Evolutionary conservation across 2,888 invertebrate genomes (phyloP).

Genomic region (Lasioglossum pauxillum): DNA sequence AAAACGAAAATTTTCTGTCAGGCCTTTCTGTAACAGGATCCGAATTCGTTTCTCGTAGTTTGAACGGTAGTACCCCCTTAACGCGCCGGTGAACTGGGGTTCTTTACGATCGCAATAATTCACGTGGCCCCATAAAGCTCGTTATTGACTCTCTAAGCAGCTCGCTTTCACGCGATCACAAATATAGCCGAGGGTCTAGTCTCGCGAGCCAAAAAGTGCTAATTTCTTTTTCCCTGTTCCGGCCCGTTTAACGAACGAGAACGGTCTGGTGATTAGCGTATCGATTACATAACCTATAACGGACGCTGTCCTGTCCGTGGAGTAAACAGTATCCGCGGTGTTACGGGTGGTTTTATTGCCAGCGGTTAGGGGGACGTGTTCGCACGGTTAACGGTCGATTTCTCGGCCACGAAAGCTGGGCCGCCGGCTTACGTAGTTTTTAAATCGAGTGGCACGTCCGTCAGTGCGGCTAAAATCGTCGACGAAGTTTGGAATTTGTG

Average conservation of each 20-base stretch:
- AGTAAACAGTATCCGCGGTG: conserved; percentile 13
- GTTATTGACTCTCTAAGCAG: conserved; percentile 44
- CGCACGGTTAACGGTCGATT: conserved; percentile 11
- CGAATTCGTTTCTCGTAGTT: neutral
- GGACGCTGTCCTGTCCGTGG: neutral
- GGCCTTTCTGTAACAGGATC: neutral
- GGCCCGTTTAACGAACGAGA: neutral
- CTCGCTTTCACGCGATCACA: conserved; percentile 41
- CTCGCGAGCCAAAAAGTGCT: conserved; percentile 39
- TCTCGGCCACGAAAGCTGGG: neutral
- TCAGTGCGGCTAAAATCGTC: conserved; percentile 37
- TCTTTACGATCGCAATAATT: conserved; percentile 46
- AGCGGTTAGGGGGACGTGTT: neutral
- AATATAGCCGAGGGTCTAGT: conserved; percentile 46
- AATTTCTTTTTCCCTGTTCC: neutral
- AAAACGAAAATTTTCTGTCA: neutral
- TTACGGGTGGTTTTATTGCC: conserved; percentile 26
- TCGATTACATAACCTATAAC: conserved; percentile 45
- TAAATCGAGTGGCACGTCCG: conserved; percentile 25
- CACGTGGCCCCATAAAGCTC: conserved; percentile 26
- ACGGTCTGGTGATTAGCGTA: conserved; percentile 30
- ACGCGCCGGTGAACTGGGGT: neutral
- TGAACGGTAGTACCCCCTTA: conserved; percentile 4
- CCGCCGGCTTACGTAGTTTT: conserved; percentile 16
- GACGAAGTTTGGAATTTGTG: conserved; percentile 39